Conservation (phyloP, 2,888 invertebrate species). For the Autographa pulchrina region DNA sequence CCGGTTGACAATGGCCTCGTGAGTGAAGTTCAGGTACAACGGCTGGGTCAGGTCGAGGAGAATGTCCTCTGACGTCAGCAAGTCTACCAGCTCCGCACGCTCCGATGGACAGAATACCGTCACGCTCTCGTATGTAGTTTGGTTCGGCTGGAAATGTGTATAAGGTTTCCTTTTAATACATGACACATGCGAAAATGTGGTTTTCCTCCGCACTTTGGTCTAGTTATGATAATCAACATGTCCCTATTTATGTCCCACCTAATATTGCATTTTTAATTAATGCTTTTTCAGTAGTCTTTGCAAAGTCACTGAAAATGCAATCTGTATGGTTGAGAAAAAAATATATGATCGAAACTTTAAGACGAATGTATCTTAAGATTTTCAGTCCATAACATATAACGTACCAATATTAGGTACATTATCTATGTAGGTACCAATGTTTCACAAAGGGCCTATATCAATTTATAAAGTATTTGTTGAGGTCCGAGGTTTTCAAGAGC, state of each 20-base stretch:
- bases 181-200: too few species aligned
- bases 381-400: neutral
- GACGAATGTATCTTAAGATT: too few species aligned
- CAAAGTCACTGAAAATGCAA: too few species aligned
- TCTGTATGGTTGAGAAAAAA: too few species aligned
- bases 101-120: constrained; percentile 95
- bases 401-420: neutral
- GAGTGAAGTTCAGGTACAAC: constrained; percentile 96
- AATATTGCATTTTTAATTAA: too few species aligned
- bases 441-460: neutral
- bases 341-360: too few species aligned
- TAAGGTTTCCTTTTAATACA: neutral
- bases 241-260: too few species aligned
- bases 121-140: constrained; percentile 94
- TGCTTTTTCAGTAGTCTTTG: too few species aligned
- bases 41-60: constrained; percentile 95
- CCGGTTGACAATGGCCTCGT: constrained; percentile 94
- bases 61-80: constrained; percentile 93
- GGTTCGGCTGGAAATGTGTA: constrained; percentile 91
- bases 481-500: neutral
- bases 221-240: too few species aligned
- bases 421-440: neutral
- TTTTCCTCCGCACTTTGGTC: too few species aligned
- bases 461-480: neutral
- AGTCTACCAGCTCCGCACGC: constrained; percentile 92